These are phyloP conservation scores for Nesoenas mayeri DNA, from an alignment of 2,113 vertebrate species.

Conservation along the genomic window DNA sequence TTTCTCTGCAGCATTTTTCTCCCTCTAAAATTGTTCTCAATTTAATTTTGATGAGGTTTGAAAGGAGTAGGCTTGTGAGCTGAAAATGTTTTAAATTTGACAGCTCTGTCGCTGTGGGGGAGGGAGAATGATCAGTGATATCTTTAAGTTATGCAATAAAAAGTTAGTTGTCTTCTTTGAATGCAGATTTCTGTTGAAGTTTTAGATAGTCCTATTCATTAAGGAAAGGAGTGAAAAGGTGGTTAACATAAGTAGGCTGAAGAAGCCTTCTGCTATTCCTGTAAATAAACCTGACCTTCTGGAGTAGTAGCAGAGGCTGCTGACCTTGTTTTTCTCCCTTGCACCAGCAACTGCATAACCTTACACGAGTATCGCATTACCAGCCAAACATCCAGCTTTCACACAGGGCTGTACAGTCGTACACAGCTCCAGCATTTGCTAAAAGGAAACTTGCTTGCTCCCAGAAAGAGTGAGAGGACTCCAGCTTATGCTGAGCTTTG, in stretches of 20 bases:
- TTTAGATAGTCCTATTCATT: conserved; percentile 49
- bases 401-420: rapidly evolving
- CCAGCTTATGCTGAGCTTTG: not conserved
- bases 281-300: conserved; percentile 41
- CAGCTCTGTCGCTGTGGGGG: conserved; percentile 65
- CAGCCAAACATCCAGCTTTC: not conserved
- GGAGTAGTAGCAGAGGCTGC: not conserved
- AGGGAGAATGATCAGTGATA: conserved; percentile 66
- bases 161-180: conserved; percentile 64
- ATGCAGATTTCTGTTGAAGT: conserved; percentile 57
- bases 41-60: conserved; percentile 64
- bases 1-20: conserved; percentile 46
- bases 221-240: not conserved
- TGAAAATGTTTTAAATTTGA: conserved; percentile 64
- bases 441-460: not conserved
- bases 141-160: conserved; percentile 69
- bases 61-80: conserved; percentile 58
- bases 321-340: conserved; percentile 15
- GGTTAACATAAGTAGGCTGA: not conserved
- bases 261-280: not conserved
- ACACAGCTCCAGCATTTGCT: not conserved
- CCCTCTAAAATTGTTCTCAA: conserved; percentile 37
- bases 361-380: not conserved
- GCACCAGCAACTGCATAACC: not conserved
- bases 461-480: not conserved